Conservation (phyloP, 1,140 invertebrate genomes). For the Heliconius himera region DNA sequence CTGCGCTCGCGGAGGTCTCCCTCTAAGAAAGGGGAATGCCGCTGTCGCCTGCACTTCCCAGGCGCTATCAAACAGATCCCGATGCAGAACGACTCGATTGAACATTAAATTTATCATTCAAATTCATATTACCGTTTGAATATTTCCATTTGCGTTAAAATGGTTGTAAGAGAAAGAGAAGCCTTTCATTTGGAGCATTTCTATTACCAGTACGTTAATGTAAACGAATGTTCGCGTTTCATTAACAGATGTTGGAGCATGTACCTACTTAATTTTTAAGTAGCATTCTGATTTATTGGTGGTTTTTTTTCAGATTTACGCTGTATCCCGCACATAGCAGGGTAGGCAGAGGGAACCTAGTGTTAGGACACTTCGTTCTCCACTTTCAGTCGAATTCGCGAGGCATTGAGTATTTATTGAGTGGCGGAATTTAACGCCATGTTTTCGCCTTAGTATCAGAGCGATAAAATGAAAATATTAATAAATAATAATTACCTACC, state of each 20-base stretch:
- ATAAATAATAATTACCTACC: too few relatives aligned
- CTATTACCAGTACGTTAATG: background rate
- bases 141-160: background rate
- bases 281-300: background rate
- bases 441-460: too few relatives aligned
- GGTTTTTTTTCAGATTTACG: too few relatives aligned
- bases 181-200: background rate
- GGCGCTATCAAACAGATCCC: slow-evolving; percentile 1
- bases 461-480: too few relatives aligned
- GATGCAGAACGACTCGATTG: background rate
- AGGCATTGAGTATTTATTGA: too few relatives aligned
- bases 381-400: too few relatives aligned
- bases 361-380: too few relatives aligned
- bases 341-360: too few relatives aligned
- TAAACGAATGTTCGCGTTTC: background rate
- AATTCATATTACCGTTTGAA: slow-evolving; percentile 9
- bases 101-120: slow-evolving; percentile 11
- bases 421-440: too few relatives aligned
- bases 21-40: background rate
- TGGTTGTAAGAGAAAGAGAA: background rate
- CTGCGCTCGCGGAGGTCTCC: background rate
- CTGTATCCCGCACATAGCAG: too few relatives aligned
- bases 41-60: slow-evolving; percentile 4
- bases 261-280: background rate
- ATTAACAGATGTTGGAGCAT: background rate